A percentile compares a stretch with the other conserved stretches of the same genome.
These are phyloP conservation scores for Eupsilia transversa DNA, from an alignment of 2,888 invertebrate genomes.

Conservation along the genomic window DNA sequence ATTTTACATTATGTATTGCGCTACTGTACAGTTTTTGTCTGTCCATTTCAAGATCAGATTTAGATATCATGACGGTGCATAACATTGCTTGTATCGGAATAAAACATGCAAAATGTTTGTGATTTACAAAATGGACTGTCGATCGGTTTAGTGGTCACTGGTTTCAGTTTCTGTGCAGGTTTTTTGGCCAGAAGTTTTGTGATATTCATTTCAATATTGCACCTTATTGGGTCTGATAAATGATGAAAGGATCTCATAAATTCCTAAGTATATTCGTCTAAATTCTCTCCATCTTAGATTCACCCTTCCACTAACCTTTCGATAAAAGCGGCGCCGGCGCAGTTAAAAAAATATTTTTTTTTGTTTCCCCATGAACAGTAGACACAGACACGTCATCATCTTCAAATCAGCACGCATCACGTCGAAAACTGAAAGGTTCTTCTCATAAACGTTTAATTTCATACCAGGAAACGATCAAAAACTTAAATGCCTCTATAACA, in stretches of 20 bases:
- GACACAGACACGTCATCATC: neutral
- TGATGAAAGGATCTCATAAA: neutral
- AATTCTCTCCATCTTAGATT: neutral
- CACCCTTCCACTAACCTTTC: too few species aligned
- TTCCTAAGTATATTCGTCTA: neutral
- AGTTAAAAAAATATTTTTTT: neutral
- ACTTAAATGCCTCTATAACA: neutral
- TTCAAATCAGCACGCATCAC: neutral
- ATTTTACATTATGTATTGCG: conserved; percentile 29
- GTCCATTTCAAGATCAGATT: conserved; percentile 45
- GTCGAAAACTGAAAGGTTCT: neutral
- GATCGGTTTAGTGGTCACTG: neutral
- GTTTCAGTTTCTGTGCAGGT: neutral
- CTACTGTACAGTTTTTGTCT: conserved; percentile 55
- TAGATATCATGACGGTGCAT: conserved; percentile 43
- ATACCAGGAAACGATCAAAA: conserved; percentile 7
- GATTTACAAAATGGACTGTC: conserved; percentile 14
- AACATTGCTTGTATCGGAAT: conserved; percentile 28
- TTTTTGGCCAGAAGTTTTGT: neutral
- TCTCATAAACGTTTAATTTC: neutral
- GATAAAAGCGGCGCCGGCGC: too few species aligned
- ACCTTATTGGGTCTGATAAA: neutral
- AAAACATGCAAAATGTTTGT: conserved; percentile 13
- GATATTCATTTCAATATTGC: neutral
- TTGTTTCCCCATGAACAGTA: neutral